Evolutionary conservation across 2,888 invertebrate species (phyloP).

Genomic region (Muscina levida): DNA sequence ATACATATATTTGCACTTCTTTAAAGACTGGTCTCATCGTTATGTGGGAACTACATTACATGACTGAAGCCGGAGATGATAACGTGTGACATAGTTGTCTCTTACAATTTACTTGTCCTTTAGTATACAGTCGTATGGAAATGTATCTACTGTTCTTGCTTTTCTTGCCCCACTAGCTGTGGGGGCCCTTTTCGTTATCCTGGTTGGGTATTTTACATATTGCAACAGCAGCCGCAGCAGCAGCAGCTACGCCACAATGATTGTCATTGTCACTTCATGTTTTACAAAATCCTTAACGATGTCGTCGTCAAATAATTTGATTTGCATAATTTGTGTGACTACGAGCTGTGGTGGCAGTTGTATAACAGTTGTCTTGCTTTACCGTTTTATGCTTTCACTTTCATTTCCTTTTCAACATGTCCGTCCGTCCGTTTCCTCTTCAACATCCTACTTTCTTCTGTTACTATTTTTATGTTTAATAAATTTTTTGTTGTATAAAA

Average conservation of each 20-base stretch:
- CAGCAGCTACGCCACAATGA: slow-evolving; percentile 5
- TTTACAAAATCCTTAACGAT: slow-evolving; percentile 72
- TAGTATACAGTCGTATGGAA: background rate
- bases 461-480: background rate
- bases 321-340: slow-evolving; percentile 74
- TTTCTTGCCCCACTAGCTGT: background rate
- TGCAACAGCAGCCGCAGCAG: background rate
- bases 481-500: no score
- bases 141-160: background rate
- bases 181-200: background rate
- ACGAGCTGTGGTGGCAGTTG: background rate
- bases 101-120: slow-evolving; percentile 2
- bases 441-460: background rate
- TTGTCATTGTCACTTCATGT: slow-evolving; percentile 60
- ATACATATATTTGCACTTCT: no score
- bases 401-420: slow-evolving; percentile 4
- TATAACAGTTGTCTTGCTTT: slow-evolving; percentile 66
- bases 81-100: background rate
- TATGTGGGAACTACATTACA: no score
- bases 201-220: background rate
- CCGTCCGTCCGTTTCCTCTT: background rate
- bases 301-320: slow-evolving; percentile 76
- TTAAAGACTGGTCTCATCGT: no score
- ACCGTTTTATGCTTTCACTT: background rate
- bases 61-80: background rate